phyloP scores from a whole-genome alignment of 2,888 invertebrate genomes.

The Proisotoma minuta region DNA sequence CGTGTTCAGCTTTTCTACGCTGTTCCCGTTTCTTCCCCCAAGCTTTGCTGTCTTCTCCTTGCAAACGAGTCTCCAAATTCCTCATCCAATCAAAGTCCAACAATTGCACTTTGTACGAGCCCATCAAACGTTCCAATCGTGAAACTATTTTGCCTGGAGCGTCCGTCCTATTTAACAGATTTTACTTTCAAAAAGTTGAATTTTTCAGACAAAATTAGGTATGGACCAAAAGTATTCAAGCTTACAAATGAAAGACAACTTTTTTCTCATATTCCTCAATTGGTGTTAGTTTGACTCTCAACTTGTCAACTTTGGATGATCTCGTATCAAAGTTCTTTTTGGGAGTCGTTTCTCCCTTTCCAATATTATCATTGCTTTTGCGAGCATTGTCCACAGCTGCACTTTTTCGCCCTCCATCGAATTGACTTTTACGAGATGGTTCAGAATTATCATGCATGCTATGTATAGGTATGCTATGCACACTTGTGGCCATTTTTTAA shows the following conservation, averaged over 20 bases:
- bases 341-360: too few relatives aligned
- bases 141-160: neutral
- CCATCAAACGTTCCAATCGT: neutral
- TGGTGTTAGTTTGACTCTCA: neutral
- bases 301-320: neutral
- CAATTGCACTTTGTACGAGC: neutral
- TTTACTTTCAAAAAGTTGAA: too few relatives aligned
- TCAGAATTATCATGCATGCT: too few relatives aligned
- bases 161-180: too few relatives aligned
- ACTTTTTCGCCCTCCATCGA: too few relatives aligned
- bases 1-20: neutral
- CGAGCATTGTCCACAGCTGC: too few relatives aligned
- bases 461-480: too few relatives aligned
- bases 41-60: neutral
- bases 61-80: neutral
- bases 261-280: conserved; percentile 1
- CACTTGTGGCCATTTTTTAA: too few relatives aligned
- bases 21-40: neutral
- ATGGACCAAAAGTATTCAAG: neutral
- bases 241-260: neutral
- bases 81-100: neutral
- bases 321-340: too few relatives aligned
- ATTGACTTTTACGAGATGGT: too few relatives aligned
- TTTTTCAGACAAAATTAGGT: neutral
- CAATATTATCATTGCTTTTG: too few relatives aligned